Evolutionary conservation across 2,888 invertebrate species (phyloP), one percentile per base, ranked within the genome.

Genomic region (Rosalia funebris): DNA sequence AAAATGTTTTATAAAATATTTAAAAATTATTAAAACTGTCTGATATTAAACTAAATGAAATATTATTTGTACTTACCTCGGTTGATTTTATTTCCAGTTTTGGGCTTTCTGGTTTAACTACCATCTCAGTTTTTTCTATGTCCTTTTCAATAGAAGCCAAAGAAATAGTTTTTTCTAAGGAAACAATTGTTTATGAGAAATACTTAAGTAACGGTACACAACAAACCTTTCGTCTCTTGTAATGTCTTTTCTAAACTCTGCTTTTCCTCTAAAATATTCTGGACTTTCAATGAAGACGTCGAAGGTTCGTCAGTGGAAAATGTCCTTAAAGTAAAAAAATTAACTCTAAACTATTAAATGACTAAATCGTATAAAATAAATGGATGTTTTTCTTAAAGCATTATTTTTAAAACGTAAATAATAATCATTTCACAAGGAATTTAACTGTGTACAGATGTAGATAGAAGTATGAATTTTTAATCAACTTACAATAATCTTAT

Each of bases 201-300:
- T 7, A 25, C 50, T 12, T 34, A 52, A 25, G 7, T 5, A 25
- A 5, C 4, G 25, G 7, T 25, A 25, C 25, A 25, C 25, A n/a
- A 50, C 19, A 0, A 63, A 76, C 76, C 76, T 69, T 74, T 72
- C 3, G 76, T 71, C 61, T 75, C 71, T 59, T 79, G 75, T 19
- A 81, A 65, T 10, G 75, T 74, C 59, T 79, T 74, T 68, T 80
- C 74, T 15, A 82, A 71, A 42, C 75, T 75, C 57, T 77, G 68
- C 57, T 79, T 81, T 70, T 82, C 80, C 61, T 81, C 77, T 25
- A 77, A 60, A 12, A 81, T 71, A 65, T 76, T 71, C 63, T 78
- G 70, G 5, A 78, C 73, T 53, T 79, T 74, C 46, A 75, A 69
- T 17, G 73, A 68, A 37, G 71, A 65, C 32, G 69, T 59, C 5